Evolutionary conservation across 2,113 vertebrate species (phyloP), one percentile per base, ranked within the genome.

Genomic region (Syngnathus scovelli): DNA sequence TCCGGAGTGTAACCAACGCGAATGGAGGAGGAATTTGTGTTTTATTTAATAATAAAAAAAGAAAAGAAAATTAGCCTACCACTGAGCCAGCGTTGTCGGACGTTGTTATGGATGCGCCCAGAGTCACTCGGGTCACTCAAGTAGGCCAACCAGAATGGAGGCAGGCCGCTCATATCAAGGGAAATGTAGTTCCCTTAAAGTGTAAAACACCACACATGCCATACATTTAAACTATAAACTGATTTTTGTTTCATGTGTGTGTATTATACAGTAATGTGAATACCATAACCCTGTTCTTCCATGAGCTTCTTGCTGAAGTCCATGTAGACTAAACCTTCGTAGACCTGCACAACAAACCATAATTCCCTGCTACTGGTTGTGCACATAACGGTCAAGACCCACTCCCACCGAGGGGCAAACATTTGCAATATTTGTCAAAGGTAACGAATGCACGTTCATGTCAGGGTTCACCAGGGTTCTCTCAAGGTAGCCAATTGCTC

Each of bases 311-410:
- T 90, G 78, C 83, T 90, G 77, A 93, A 93, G 76, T 93, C 92
- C 93, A 93, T 93, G 81, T 92, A 93, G 58, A 93, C 87, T 41
- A 93, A 83, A 3, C 93, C 93, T 75, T 93, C 90, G 67, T 92
- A 93, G 19, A 93, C 92, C 92, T 93, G 77, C 41, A 74, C 27
- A 41, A 1, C 18, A 56, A 66, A 12, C 9, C 23, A 55, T 33
- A 1, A 33, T 0, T 19, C 15, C 0, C 11, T 16, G 54, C n/a
- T 13, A 33, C 37, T 36, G 11, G 2, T 19, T n/a, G 2, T 21
- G 4, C 16, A 54, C 52, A 27, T 15, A 46, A 11, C 8, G 11
- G 41, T 43, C 8, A 43, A 10, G 41, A 43, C 7, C 2, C 27
- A 33, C 27, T 33, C 27, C 2, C 27, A 33, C 27, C 27, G 27